Percentiles rank a stretch among this genome's conserved stretches.
Conservation (phyloP, 2,797 vertebrate genomes). For the Nasua narica region DNA sequence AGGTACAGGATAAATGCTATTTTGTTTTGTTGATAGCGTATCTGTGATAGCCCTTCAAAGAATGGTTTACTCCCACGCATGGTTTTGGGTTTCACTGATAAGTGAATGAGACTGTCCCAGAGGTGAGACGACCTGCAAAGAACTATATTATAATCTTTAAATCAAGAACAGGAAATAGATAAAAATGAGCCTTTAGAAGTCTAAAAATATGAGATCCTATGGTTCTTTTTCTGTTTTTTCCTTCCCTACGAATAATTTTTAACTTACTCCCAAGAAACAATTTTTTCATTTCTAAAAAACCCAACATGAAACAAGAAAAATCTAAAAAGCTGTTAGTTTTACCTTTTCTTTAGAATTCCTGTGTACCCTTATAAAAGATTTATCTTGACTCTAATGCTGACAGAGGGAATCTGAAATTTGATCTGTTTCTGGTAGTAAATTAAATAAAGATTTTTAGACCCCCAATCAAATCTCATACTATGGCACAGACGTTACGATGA, state of each 20-base stretch:
- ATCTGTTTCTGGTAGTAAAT: constrained; percentile 57
- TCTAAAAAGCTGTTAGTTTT: neutral
- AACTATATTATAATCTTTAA: neutral
- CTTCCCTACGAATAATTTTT: neutral
- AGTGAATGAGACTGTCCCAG: neutral
- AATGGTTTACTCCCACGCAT: neutral
- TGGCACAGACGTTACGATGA: constrained; percentile 59
- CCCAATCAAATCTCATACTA: constrained; percentile 60
- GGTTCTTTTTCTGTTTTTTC: constrained; percentile 1
- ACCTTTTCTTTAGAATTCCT: constrained; percentile 26
- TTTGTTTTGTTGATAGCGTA: neutral
- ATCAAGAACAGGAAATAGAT: neutral
- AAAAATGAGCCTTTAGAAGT: neutral
- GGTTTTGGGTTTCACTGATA: neutral
- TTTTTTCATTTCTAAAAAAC: constrained; percentile 37
- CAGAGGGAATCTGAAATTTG: constrained; percentile 54
- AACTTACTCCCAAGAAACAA: constrained; percentile 3
- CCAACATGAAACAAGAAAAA: constrained; percentile 22
- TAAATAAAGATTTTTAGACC: constrained; percentile 58
- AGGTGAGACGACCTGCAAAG: neutral
- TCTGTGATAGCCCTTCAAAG: neutral
- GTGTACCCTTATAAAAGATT: constrained; percentile 35
- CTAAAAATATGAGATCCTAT: neutral
- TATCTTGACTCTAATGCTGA: constrained; percentile 28
- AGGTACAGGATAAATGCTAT: neutral